Base-by-base conservation (phyloP, 2,888 invertebrate species). In the Dorcus hopei region DNA sequence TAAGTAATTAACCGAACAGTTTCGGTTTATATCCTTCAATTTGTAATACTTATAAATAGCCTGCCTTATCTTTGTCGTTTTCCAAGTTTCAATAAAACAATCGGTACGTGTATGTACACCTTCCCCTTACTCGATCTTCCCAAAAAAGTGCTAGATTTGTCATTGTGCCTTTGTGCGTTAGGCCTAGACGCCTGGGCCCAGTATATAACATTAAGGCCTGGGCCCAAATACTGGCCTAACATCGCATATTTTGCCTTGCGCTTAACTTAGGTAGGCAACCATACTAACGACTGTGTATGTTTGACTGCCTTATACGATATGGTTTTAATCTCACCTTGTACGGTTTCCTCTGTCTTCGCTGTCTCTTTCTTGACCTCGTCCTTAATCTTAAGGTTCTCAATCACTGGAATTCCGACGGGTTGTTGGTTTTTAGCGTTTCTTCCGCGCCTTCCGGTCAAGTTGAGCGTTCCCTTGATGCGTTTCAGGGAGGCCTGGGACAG, bases 401-500 rank as follows among this genome's bases (percentile, higher is more conserved):
- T 54, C 38, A 64, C 49, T 9, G 67, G 64, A 41, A 65, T 33
- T n/a, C 65, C 66, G n/a, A 61, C 40, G 9, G 57, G 33, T 23
- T 52, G 50, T 39, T 58, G 52, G 47, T 42, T 49, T 49, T 62
- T 41, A 41, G 55, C 52, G 42, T 39, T 41, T 33, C 47, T 50
- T 26, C 57, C 26, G 57, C 60, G 11, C 56, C 60, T 51, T 49
- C 49, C 40, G 64, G 38, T 38, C 26, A 33, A 33, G 45, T 45
- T 45, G 16, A 19, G 14, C 19, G 45, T 45, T 4, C 9, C 45
- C 23, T 45, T 45, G 19, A 9, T 45, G 9, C 45, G 45, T 19
- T 45, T 45, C 14, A 33, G 49, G 23, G 47, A 8, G 1, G 19
- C 19, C 9, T 48, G 26, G 19, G 45, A 14, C 41, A 52, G 26